Percentiles rank a stretch among this genome's conserved stretches.
Conservation (phyloP, 2,797 vertebrate genomes). For the Malacoraja senta region DNA sequence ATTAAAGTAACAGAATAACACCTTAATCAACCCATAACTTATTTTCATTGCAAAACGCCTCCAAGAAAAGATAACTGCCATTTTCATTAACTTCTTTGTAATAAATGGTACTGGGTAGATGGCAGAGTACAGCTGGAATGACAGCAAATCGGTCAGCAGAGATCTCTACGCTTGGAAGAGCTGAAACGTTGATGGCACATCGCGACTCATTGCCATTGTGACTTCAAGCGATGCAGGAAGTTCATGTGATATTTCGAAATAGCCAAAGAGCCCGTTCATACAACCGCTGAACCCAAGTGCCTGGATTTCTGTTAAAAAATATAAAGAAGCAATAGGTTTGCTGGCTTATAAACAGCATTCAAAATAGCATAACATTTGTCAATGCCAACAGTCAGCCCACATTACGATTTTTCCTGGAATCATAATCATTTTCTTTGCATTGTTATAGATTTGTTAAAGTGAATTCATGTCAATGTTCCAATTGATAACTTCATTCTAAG, state of each 20-base stretch:
- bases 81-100: neutral
- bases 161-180: neutral
- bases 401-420: neutral
- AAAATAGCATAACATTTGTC: neutral
- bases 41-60: neutral
- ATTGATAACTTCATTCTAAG: neutral
- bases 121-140: neutral
- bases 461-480: neutral
- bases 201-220: neutral
- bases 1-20: neutral
- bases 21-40: neutral
- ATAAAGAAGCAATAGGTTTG: neutral
- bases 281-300: neutral
- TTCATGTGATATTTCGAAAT: neutral
- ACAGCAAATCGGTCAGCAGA: neutral
- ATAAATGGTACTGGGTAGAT: neutral
- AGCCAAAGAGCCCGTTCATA: conserved; percentile 24
- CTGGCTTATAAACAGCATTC: neutral
- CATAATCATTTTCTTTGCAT: neutral
- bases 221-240: neutral
- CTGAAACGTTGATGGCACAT: neutral
- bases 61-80: neutral
- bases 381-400: neutral
- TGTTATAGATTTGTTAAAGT: neutral
- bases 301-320: conserved; percentile 1